phyloP scores from a whole-genome alignment of 2,888 invertebrate species.

The Gortyna flavago region DNA sequence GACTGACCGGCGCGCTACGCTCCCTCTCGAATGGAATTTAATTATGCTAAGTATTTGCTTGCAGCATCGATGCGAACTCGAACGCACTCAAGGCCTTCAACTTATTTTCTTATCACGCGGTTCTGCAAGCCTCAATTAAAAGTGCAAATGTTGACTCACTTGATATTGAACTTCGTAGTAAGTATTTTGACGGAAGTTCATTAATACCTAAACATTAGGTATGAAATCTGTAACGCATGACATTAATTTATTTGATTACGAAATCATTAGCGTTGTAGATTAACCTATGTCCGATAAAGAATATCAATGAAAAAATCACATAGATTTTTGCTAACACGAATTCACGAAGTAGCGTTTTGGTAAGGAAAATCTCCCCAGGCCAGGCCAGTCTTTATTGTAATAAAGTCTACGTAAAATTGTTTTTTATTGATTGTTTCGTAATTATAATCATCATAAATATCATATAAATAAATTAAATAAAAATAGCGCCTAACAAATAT shows the following conservation, averaged over 20 bases:
- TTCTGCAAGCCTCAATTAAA: slow-evolving; percentile 34
- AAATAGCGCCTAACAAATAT: slow-evolving; percentile 42
- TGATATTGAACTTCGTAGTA: slow-evolving; percentile 45
- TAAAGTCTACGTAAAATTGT: neutral
- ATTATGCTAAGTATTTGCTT: slow-evolving; percentile 71
- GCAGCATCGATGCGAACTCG: slow-evolving; percentile 68
- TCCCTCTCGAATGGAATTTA: slow-evolving; percentile 70
- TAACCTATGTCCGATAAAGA: too few species aligned
- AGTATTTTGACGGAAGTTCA: slow-evolving; percentile 35
- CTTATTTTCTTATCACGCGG: slow-evolving; percentile 48
- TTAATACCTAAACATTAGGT: slow-evolving; percentile 12
- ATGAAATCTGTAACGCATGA: slow-evolving; percentile 25
- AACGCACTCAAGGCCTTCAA: slow-evolving; percentile 68
- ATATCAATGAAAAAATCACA: neutral
- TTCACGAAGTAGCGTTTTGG: neutral
- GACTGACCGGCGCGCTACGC: slow-evolving; percentile 68
- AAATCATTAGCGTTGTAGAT: neutral
- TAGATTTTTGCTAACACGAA: neutral
- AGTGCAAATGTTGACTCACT: slow-evolving; percentile 21
- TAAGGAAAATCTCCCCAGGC: neutral
- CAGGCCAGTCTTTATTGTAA: neutral
- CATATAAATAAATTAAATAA: neutral
- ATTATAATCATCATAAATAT: neutral
- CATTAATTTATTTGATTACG: slow-evolving; percentile 4
- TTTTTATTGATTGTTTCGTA: neutral